These are phyloP conservation scores for Lucilia sericata DNA, from an alignment of 1,140 invertebrate species.

Conservation along the genomic window DNA sequence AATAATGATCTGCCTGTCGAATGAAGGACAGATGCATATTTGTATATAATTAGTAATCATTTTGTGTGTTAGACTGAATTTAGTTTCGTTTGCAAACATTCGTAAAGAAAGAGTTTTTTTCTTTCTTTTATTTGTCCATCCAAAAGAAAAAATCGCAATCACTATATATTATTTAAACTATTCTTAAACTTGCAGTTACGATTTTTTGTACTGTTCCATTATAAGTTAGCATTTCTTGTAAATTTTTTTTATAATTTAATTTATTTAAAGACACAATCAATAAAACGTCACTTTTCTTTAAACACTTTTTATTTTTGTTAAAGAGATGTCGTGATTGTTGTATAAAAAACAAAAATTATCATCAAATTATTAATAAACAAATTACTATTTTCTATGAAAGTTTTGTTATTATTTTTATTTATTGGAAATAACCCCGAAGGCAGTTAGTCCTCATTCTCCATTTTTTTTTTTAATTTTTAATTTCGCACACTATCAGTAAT, in stretches of 20 bases:
- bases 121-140: slow-evolving; percentile 23
- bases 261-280: neutral
- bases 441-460: no score
- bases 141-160: neutral
- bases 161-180: slow-evolving; percentile 23
- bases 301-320: neutral
- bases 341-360: neutral
- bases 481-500: no score
- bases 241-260: neutral
- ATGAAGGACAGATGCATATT: neutral
- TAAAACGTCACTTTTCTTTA: neutral
- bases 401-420: no score
- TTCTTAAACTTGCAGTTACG: neutral
- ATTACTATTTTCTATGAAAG: neutral
- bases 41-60: slow-evolving; percentile 41
- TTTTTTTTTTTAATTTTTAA: no score
- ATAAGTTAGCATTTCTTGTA: slow-evolving; percentile 27
- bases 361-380: neutral
- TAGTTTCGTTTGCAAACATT: slow-evolving; percentile 38
- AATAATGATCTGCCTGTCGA: neutral
- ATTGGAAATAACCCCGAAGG: no score
- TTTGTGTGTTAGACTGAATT: slow-evolving; percentile 49
- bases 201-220: neutral
- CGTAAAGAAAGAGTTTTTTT: slow-evolving; percentile 3
- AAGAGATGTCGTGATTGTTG: neutral